Evolutionary conservation across 1,140 invertebrate genomes (phyloP), one percentile per base, ranked within the genome.

Genomic region (Papilio aristodemus): DNA sequence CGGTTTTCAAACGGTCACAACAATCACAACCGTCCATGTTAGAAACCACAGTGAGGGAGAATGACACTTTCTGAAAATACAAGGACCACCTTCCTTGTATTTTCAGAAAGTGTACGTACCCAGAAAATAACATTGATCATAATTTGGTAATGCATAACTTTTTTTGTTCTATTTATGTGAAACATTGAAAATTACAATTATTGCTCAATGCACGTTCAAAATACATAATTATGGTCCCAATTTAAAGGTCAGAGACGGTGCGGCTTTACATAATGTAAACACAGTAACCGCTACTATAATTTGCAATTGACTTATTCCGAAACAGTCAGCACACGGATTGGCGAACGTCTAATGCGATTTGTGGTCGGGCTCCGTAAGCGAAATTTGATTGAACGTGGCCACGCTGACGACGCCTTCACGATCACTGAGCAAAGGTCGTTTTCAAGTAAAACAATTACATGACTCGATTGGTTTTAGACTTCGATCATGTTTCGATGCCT

Each of bases 351-450:
- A 66, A 66, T 66, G 41, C 63, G 63, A 66, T 66, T 66, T 66
- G 63, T 50, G 63, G 63, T 66, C 19, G 27, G 25, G 25, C 63
- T 66, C 63, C 63, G 63, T 66, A 66, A 66, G 63, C 63, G 63
- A 66, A 66, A 66, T 66, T 43, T 66, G 63, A 66, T 66, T 66
- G 63, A 66, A 46, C 22, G 38, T 27, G 38, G 62, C 38, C 37
- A 27, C 39, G 62, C 62, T 66, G 41, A 46, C 41, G 63, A 66
- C 41, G 63, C 63, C 63, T 66, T 66, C 27, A 17, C 39, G 39
- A 11, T 66, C 13, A 50, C 39, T 50, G 63, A 66, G 63, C 63
- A 66, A 66, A 66, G 63, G 63, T 66, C 63, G 32, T 50, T 27
- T 46, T 6, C 39, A 46, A 46, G 22, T 66, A 66, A 66, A 41